Evolutionary conservation across 2,888 invertebrate genomes (phyloP).

Genomic region (Tenodera sinensis): DNA sequence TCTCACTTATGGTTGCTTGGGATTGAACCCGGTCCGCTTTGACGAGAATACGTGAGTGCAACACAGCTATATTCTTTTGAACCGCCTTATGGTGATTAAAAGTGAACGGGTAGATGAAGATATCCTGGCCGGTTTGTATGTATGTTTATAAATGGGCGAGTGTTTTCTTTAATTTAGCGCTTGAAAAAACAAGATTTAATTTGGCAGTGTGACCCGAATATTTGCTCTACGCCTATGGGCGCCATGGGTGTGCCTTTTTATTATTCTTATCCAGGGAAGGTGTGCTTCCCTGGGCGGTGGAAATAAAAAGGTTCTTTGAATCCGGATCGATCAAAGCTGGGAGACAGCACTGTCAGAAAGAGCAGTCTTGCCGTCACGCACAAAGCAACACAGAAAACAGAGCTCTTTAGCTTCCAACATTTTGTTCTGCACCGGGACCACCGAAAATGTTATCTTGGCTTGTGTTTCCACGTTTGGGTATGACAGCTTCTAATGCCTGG

Average conservation of each 20-base stretch:
- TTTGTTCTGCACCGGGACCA: background rate
- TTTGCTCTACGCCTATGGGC: too few relatives aligned
- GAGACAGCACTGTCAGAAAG: background rate
- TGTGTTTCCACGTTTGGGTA: background rate
- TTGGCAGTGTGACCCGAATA: background rate
- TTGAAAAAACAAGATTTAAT: background rate
- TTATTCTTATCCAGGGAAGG: background rate
- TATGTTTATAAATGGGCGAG: background rate
- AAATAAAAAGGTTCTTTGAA: background rate
- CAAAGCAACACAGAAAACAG: background rate
- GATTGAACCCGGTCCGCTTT: too few relatives aligned
- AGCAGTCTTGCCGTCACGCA: background rate
- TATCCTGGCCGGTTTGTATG: background rate
- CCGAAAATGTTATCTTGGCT: background rate
- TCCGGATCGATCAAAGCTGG: background rate
- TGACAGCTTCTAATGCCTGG: background rate
- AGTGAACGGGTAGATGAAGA: background rate
- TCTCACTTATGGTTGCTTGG: too few relatives aligned
- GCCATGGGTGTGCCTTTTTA: background rate
- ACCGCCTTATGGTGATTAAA: background rate
- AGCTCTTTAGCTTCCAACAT: background rate
- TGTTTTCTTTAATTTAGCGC: background rate
- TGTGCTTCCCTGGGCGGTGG: background rate
- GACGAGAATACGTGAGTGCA: too few relatives aligned
- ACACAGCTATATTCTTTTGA: too few relatives aligned